Base-by-base conservation (phyloP, 2,113 vertebrate species). In the Dipodomys stephensi region DNA sequence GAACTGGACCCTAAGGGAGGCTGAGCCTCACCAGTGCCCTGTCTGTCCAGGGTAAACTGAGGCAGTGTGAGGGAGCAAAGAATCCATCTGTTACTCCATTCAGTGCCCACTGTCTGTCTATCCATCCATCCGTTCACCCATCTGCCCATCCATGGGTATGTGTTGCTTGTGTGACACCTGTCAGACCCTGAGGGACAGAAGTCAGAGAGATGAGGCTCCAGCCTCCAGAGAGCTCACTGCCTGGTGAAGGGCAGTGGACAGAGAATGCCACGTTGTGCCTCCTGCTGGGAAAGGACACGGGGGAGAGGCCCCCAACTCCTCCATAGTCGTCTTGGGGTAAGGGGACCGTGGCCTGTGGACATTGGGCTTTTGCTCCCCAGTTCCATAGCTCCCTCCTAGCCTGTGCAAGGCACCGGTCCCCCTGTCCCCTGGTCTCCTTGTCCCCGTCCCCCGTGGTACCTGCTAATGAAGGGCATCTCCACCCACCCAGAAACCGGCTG, bases 391-490 rank as follows among this genome's bases (percentile, higher is more conserved):
- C 8, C 0, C 0, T 46, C 90, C 25, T 1, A 1, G 44, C 80
- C 96, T 81, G 46, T 71, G 67, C 35, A 2, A 69, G 89, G 76
- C 6, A 9, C 69, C 46, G 15, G 53, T 57, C 53, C 53, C 16
- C 49, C 49, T 9, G 32, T n/a, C 68, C 39, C 65, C 73, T 83
- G 32, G 67, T 57, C 76, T 83, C 76, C 72, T 46, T 28, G 68
- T 71, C 62, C 28, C 4, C 35, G 32, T 32, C 83, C 73, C 71
- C 78, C 72, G 35, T 22, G 71, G 69, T 80, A 78, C 74, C 72
- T 46, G 91, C 93, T 83, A 81, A 83, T 83, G 95, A 91, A 93
- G 94, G 93, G 91, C 62, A 30, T 6, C 72, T 79, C 86, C 72
- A 27, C 91, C 87, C 92, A 85, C 92, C 79, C 92, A 53, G 93